Percentiles rank a stretch among this genome's conserved stretches.
Evolutionary conservation across 2,113 vertebrate genomes (phyloP).

Genomic region (Acrocephalus arundinaceus): DNA sequence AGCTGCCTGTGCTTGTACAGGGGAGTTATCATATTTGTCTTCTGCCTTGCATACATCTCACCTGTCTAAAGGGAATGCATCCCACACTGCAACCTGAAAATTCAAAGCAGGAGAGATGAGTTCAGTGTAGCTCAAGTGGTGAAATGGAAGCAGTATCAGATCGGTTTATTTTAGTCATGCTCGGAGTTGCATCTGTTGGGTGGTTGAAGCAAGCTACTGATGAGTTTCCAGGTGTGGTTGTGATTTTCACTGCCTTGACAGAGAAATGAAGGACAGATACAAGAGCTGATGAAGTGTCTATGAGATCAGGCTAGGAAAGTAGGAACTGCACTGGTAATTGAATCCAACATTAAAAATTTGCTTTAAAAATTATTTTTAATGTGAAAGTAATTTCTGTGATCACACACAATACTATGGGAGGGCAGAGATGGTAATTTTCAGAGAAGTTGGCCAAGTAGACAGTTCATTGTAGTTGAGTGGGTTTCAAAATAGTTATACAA

Average conservation of each 20-base stretch:
- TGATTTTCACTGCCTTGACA: not conserved
- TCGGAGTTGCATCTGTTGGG: not conserved
- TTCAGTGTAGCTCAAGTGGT: not conserved
- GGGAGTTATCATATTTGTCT: not conserved
- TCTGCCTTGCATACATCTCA: not conserved
- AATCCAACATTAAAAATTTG: not conserved
- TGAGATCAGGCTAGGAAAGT: not conserved
- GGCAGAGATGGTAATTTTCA: not conserved
- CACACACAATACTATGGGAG: not conserved
- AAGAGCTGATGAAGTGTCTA: not conserved
- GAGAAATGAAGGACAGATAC: not conserved
- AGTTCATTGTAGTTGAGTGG: not conserved
- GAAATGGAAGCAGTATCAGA: not conserved
- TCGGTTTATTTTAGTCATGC: accelerated
- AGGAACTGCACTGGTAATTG: not conserved
- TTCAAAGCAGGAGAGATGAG: not conserved
- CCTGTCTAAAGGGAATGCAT: not conserved
- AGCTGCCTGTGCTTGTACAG: not conserved
- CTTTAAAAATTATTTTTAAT: not conserved
- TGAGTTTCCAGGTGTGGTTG: not conserved
- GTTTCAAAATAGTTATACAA: not conserved
- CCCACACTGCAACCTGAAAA: not conserved
- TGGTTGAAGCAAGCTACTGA: not conserved
- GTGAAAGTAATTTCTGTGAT: not conserved
- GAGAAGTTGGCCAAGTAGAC: not conserved